Base-by-base conservation (phyloP, 1,140 invertebrate genomes). In the Drosophila gunungcola region DNA sequence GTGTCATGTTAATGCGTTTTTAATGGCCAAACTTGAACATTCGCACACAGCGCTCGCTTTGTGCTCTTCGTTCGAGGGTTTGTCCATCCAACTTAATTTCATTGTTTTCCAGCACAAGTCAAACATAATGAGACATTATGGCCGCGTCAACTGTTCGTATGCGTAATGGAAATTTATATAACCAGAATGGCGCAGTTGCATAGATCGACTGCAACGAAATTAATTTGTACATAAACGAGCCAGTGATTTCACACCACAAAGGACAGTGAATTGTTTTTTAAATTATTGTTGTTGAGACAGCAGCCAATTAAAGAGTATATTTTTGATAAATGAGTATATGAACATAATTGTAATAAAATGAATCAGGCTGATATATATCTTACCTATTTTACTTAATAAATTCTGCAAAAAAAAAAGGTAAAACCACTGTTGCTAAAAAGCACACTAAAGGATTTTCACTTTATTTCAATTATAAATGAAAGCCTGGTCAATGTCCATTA, bases 1-100 rank as follows among this genome's bases (percentile, higher is more conserved):
- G 79, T 88, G 60, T 60, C 72, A 79, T 80, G 76, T 89, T 88
- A 88, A 88, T 88, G 84, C 81, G 73, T 89, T 88, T 88, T 88
- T 88, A 88, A 88, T 88, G 84, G 84, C 72, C 62, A 88, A 88
- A 88, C 78, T 73, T 83, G 70, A 77, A 83, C 74, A 77, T 55
- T 68, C 57, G 67, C 65, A 64, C 58, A 36, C 21, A 9, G 10
- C 32, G 52, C 82, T 75, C 32, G 52, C 82, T 75, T 81, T 88
- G 78, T 76, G 45, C 75, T 60, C 55, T 85, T 51, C 39, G 73
- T 67, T 83, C 39, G 43, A 80, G 42, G 36, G 54, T 39, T 42
- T 45, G 38, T 11, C 38, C 13, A 41, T 41, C 46, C 34, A 48
- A 43, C 84, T 89, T 88, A 77, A 88, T 88, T 83, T 79, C 56